A percentile compares a stretch with the other conserved stretches of the same genome.
Conservation (phyloP, 2,797 vertebrate genomes). For the Acrocephalus scirpaceus region DNA sequence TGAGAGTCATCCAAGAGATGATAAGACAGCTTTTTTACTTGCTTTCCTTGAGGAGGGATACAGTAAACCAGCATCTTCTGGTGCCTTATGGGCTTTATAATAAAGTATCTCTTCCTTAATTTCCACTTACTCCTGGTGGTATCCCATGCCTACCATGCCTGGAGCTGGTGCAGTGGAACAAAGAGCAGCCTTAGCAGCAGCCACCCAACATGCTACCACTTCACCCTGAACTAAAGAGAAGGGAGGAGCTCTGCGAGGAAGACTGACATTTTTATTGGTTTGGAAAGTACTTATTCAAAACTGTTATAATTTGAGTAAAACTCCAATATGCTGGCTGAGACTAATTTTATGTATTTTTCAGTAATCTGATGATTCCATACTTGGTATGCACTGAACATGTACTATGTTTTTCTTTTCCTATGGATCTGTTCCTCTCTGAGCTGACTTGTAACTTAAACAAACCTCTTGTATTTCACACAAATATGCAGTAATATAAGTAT, state of each 20-base stretch:
- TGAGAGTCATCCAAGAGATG: neutral
- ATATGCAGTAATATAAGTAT: neutral
- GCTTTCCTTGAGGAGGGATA: neutral
- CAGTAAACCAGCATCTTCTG: neutral
- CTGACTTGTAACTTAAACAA: neutral
- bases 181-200: neutral
- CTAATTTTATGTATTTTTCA: neutral
- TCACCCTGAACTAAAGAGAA: neutral
- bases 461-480: neutral
- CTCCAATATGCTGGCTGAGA: neutral
- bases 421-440: neutral
- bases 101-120: neutral
- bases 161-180: neutral
- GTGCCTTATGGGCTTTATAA: neutral
- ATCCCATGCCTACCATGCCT: rapidly evolving
- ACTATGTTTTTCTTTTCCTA: neutral
- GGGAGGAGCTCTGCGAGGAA: neutral
- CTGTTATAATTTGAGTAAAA: neutral
- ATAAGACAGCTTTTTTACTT: neutral
- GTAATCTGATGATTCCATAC: neutral
- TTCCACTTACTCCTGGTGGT: neutral
- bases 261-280: neutral
- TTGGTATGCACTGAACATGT: neutral
- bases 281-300: neutral
- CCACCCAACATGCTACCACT: neutral